Evolutionary conservation across 1,140 invertebrate genomes (phyloP), one percentile per base, ranked within the genome.

Genomic region (Drosophila pectinifera): DNA sequence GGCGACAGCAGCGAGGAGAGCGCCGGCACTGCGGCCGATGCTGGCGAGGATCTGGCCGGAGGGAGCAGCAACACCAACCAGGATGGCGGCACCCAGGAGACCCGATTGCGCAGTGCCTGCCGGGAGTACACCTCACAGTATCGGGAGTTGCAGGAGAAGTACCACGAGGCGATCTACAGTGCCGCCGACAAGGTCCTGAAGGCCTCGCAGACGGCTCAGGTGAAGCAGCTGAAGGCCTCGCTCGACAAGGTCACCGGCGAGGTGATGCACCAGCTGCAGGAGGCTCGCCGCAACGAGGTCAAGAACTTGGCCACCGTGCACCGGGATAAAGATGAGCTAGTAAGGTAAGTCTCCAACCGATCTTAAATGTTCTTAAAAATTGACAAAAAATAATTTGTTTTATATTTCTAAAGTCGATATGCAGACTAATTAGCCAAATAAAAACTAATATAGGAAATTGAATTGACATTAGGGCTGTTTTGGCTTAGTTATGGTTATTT

Each of bases 251-350:
- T 97, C 78, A 97, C 96, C 20, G 95, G 95, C 36, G 97, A 97
- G 73, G 95, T 98, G 14, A 97, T 97, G 94, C 95, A 96, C 83
- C 95, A 95, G 85, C 93, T 98, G 68, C 96, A 98, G 70, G 95
- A 95, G 22, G 95, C 95, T 67, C 95, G 96, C 58, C 95, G 97
- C 73, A 96, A 97, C 53, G 97, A 98, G 91, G 96, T 98, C 41
- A 98, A 98, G 91, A 94, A 94, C 31, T 92, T 97, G 49, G 94
- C 95, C 14, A 96, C 96, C 78, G 95, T 95, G 65, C 96, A 97
- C 85, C 95, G 94, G 80, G 98, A 99, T 90, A 96, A 98, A 89
- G 97, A 98, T 80, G 98, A 98, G 92, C 94, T 98, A 69, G 96
- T 95, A 39, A 95, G 96, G 93, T 93, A 93, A 93, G 81, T n/a